Evolutionary conservation across 2,797 vertebrate species (phyloP).

Genomic region (Chelidonichthys spinosus): DNA sequence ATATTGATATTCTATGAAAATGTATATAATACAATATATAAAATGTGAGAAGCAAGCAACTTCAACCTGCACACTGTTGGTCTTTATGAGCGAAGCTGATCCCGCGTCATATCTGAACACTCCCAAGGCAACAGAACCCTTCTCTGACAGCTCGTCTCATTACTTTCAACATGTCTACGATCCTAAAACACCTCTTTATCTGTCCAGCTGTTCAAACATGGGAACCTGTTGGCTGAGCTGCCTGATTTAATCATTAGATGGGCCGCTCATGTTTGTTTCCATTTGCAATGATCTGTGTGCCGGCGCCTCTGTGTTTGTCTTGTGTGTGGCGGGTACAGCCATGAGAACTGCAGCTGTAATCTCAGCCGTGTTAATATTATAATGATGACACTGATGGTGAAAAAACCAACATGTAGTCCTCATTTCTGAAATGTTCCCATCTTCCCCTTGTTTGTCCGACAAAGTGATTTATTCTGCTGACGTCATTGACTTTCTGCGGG

Average conservation of each 20-base stretch:
- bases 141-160: constrained; percentile 23
- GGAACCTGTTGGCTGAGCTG: constrained; percentile 8
- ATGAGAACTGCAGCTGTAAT: constrained; percentile 29
- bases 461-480: not conserved
- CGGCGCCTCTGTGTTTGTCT: constrained; percentile 31
- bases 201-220: constrained; percentile 65
- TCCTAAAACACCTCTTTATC: constrained; percentile 34
- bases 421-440: constrained; percentile 4
- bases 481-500: not conserved
- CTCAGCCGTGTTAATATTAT: constrained; percentile 37
- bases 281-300: constrained; percentile 20
- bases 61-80: too few species aligned
- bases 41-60: too few species aligned
- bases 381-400: constrained; percentile 19
- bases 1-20: too few species aligned
- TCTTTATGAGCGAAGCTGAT: not conserved
- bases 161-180: constrained; percentile 6
- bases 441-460: constrained; percentile 12
- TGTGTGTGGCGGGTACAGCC: constrained; percentile 9
- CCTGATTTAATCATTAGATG: constrained; percentile 25
- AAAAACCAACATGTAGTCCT: constrained; percentile 7
- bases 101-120: not conserved
- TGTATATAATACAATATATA: too few species aligned
- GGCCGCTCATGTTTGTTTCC: constrained; percentile 8
- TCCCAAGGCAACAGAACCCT: not conserved